phyloP scores from a whole-genome alignment of 2,113 vertebrate genomes.

The Gila orcuttii region DNA sequence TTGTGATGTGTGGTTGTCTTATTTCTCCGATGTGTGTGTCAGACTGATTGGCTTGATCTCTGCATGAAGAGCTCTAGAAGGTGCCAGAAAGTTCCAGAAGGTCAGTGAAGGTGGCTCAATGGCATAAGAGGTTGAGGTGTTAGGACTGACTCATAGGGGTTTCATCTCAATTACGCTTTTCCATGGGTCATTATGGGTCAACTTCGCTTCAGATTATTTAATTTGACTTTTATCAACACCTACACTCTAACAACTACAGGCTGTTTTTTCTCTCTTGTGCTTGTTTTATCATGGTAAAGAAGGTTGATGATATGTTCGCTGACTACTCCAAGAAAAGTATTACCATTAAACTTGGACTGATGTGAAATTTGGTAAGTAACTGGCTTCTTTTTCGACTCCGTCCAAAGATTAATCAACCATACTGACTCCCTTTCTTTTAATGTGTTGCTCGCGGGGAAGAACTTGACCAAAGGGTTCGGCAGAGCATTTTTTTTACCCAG shows the following conservation, averaged over 20 bases:
- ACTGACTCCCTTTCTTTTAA: background rate
- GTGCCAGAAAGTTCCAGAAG: conserved; percentile 24
- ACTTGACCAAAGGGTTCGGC: background rate
- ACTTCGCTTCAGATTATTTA: conserved; percentile 1
- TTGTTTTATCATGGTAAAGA: conserved; percentile 19
- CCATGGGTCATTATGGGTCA: background rate
- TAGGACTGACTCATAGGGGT: background rate
- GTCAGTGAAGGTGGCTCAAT: background rate
- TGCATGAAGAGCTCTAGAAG: background rate
- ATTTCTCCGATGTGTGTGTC: background rate
- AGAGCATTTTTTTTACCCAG: background rate
- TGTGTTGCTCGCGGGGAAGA: background rate
- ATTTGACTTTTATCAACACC: conserved; percentile 2
- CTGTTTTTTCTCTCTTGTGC: background rate
- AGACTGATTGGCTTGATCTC: conserved; percentile 27
- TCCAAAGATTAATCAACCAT: conserved; percentile 18
- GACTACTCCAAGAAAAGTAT: conserved; percentile 39
- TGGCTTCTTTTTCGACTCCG: conserved; percentile 26
- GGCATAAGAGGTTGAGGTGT: background rate
- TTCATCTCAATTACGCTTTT: conserved; percentile 11
- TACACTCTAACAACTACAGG: background rate
- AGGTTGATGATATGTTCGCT: conserved; percentile 22
- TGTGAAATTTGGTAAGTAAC: conserved; percentile 33
- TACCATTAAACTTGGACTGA: conserved; percentile 10
- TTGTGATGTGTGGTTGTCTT: background rate